A percentile compares a stretch with the other conserved stretches of the same genome.
Evolutionary conservation across 2,113 vertebrate species (phyloP).

Genomic region (Dipodomys spectabilis): DNA sequence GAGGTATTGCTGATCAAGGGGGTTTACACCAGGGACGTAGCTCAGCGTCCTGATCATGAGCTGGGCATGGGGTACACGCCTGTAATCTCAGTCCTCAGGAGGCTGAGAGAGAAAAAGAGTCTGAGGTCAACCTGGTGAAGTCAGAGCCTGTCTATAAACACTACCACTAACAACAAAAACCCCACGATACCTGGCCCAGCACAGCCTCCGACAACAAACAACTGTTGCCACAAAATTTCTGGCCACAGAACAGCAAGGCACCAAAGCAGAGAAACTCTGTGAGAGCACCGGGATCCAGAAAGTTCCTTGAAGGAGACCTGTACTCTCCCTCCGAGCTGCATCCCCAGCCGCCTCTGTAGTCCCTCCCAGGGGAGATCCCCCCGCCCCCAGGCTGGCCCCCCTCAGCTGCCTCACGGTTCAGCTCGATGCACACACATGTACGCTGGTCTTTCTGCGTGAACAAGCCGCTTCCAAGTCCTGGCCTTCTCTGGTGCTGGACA

Average conservation of each 20-base stretch:
- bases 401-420: slow-evolving; percentile 6
- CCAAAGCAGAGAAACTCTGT: not conserved
- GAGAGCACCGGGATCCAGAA: not conserved
- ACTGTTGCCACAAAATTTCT: not conserved
- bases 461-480: not conserved
- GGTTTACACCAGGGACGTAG: not conserved
- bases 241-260: not conserved
- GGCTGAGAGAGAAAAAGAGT: not conserved
- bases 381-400: not conserved
- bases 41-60: no score
- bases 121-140: not conserved
- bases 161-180: not conserved
- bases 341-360: not conserved
- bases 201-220: not conserved
- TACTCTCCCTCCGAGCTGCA: not conserved
- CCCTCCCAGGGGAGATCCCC: not conserved
- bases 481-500: not conserved
- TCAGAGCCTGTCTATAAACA: not conserved
- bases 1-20: no score
- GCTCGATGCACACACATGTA: slow-evolving; percentile 8
- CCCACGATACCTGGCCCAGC: not conserved
- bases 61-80: no score
- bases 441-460: slow-evolving; percentile 31
- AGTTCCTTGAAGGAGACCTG: not conserved
- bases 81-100: not conserved